phyloP scores from a whole-genome alignment of 2,888 invertebrate genomes.

The Aleiodes testaceus region DNA sequence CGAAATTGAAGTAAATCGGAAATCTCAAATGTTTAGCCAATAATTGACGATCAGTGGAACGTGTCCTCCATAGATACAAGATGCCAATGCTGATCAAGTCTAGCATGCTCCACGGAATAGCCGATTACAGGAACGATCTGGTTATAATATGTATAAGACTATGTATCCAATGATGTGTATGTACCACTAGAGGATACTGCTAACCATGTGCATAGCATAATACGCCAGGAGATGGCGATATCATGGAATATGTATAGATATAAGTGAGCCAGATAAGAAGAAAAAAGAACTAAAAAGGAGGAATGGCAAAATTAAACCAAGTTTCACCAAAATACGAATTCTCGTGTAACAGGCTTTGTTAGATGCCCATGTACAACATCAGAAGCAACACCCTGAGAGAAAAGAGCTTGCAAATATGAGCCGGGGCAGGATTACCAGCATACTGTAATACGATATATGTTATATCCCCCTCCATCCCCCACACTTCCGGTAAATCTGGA shows the following conservation, averaged over 20 bases:
- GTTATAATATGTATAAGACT: conserved; percentile 27
- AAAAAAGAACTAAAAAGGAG: not conserved
- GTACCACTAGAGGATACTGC: not conserved
- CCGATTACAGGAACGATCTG: conserved; percentile 38
- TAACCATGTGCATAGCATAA: conserved; percentile 20
- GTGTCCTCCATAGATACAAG: conserved; percentile 11
- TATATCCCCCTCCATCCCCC: conserved; percentile 24
- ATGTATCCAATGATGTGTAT: conserved; percentile 18
- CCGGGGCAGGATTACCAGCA: conserved; percentile 61
- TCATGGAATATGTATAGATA: conserved; percentile 7
- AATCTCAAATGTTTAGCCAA: conserved; percentile 22
- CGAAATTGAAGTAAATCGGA: too few relatives aligned
- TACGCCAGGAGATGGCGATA: conserved; percentile 16
- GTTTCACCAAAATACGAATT: conserved; percentile 12
- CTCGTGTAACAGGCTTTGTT: not conserved
- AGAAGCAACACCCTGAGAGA: conserved; percentile 27
- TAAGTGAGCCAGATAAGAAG: not conserved
- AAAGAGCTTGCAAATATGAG: conserved; percentile 60
- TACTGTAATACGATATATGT: conserved; percentile 56
- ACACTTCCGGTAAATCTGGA: conserved; percentile 41
- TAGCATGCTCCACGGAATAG: conserved; percentile 16
- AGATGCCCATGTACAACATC: conserved; percentile 2
- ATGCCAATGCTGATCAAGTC: conserved; percentile 24
- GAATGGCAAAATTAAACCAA: not conserved
- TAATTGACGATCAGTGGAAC: conserved; percentile 26